Base-by-base conservation (phyloP, 1,140 invertebrate genomes). In the Holcopasites calliopsidis region DNA sequence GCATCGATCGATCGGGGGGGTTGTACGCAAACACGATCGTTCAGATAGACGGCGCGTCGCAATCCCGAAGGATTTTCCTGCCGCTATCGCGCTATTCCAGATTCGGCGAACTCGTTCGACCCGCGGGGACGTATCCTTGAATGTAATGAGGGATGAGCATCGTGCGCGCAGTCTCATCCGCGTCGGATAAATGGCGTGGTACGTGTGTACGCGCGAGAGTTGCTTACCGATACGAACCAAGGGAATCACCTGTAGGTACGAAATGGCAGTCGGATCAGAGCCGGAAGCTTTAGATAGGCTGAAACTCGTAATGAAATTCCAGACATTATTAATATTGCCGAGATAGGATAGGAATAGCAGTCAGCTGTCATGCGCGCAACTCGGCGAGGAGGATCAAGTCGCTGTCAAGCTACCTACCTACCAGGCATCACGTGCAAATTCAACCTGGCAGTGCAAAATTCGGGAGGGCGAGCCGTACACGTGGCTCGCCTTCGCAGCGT, bases 241-340 rank as follows among this genome's bases (percentile, higher is more conserved):
- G 50, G 38, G 62, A 62, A 77, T 80, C 69, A 42, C 57, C 74
- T 70, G 64, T 74, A 70, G 33, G 52, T 78, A 58, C 42, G 60
- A 68, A 47, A 57, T 72, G 69, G 57, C 62, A 72, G 79, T 49
- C 62, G 79, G 73, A 69, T 78, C 69, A 75, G 50, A 65, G 70
- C n/a, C 31, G 60, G 47, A 54, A 76, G 82, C 79, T 85, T n/a
- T 80, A 74, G 72, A 72, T 76, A 62, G 76, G 76, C 61, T 73
- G 81, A 84, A 82, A 84, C 83, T 78, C 83, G 69, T 86, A 87
- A 86, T 87, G 85, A 86, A 87, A 87, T 87, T 87, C 85, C 82
- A 84, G 77, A 78, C 77, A 82, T 86, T 87, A 86, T 87, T 87
- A 85, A 86, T 87, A 86, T 87, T 81, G 80, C 77, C 72, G 73